Evolutionary conservation across 2,888 invertebrate species (phyloP).

Genomic region (Campoletis raptor): DNA sequence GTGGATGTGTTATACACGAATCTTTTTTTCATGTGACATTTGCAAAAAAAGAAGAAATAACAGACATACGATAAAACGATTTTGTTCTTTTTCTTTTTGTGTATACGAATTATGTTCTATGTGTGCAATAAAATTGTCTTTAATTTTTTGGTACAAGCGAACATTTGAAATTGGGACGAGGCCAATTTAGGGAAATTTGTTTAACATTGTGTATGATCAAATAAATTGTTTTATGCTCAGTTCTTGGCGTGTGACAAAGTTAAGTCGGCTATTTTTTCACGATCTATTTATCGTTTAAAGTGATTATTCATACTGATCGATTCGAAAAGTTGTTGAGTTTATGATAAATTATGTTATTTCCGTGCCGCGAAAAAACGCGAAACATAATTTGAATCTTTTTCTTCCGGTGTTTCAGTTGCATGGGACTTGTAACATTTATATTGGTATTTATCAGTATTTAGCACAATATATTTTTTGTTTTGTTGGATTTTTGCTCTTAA

Average conservation of each 20-base stretch:
- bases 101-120: background rate
- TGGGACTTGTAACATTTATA: background rate
- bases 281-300: background rate
- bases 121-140: background rate
- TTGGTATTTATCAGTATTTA: background rate
- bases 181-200: slow-evolving; percentile 2
- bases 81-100: slow-evolving; percentile 1
- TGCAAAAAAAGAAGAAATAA: background rate
- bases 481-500: background rate
- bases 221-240: background rate
- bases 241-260: background rate
- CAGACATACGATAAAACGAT: background rate
- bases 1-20: background rate
- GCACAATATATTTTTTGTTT: background rate
- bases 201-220: background rate
- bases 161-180: background rate
- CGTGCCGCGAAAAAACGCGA: no score
- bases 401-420: background rate
- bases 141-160: background rate
- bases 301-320: background rate
- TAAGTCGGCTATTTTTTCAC: background rate
- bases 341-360: no score
- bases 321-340: background rate
- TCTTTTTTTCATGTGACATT: slow-evolving; percentile 13
- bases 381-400: background rate